Evolutionary conservation across 2,888 invertebrate species (phyloP).

Genomic region (Eutolmus rufibarbis): DNA sequence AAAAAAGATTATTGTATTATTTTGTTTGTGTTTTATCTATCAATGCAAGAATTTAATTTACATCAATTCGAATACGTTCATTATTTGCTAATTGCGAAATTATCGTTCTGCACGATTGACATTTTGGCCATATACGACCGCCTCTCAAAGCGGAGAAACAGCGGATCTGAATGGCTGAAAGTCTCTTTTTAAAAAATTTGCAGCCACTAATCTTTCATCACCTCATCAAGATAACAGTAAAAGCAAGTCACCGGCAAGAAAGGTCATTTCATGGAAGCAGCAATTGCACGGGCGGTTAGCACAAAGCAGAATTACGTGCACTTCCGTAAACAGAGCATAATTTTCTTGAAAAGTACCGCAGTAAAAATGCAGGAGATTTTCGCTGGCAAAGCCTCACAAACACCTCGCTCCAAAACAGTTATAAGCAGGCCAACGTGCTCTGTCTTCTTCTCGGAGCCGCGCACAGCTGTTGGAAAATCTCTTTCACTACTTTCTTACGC

Average conservation of each 20-base stretch:
- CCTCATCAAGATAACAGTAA: neutral
- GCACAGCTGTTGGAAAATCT: slow-evolving; percentile 8
- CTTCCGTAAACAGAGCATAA: slow-evolving; percentile 19
- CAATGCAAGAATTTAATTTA: neutral
- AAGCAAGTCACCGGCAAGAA: neutral
- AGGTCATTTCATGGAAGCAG: neutral
- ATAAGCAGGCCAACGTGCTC: neutral
- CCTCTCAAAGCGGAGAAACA: neutral
- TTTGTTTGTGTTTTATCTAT: no score
- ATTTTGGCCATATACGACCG: neutral
- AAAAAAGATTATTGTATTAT: no score
- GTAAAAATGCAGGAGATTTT: neutral
- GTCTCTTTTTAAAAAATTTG: neutral
- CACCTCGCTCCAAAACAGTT: neutral
- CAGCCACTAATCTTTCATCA: neutral
- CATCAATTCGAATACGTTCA: neutral
- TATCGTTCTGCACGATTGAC: slow-evolving; percentile 9
- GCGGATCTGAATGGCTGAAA: neutral
- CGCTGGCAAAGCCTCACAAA: neutral
- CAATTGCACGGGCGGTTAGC: neutral
- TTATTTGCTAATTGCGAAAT: slow-evolving; percentile 10
- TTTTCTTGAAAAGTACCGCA: neutral
- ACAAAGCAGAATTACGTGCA: neutral
- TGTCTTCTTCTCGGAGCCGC: neutral
- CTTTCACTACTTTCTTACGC: slow-evolving; percentile 27